These are phyloP conservation scores for Neodiprion virginianus DNA, from an alignment of 1,140 invertebrate genomes.

Conservation along the genomic window DNA sequence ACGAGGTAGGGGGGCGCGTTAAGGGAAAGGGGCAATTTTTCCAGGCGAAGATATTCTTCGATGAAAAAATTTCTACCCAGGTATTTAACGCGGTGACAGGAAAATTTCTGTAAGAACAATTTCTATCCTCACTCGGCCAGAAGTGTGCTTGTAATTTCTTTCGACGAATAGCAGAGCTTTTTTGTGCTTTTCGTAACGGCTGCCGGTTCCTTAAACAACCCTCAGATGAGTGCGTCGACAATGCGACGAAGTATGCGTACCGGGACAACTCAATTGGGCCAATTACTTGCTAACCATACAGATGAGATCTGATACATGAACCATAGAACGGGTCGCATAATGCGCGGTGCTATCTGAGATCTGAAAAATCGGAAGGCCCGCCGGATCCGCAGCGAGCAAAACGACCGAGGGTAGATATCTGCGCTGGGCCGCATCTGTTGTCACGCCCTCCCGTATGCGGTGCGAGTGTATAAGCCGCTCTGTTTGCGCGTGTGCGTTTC, in stretches of 20 bases:
- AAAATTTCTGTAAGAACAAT: too few relatives aligned
- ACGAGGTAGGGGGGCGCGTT: background rate
- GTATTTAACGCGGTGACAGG: background rate
- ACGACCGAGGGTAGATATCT: conserved; percentile 44
- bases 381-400: background rate
- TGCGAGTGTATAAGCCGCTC: conserved; percentile 10
- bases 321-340: background rate
- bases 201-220: too few relatives aligned
- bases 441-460: conserved; percentile 48
- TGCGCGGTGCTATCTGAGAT: background rate
- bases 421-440: conserved; percentile 57
- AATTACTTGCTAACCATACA: background rate
- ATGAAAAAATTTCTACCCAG: conserved; percentile 44
- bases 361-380: background rate
- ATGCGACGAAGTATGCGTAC: background rate
- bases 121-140: too few relatives aligned
- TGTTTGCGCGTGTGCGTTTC: conserved; percentile 23
- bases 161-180: too few relatives aligned
- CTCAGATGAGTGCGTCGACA: too few relatives aligned
- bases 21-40: conserved; percentile 13
- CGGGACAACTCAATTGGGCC: background rate
- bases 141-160: too few relatives aligned
- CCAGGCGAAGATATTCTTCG: conserved; percentile 40
- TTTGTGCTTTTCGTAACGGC: too few relatives aligned
- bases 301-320: background rate